These are phyloP conservation scores for Spisula solida DNA, from an alignment of 2,888 invertebrate species.

Conservation along the genomic window DNA sequence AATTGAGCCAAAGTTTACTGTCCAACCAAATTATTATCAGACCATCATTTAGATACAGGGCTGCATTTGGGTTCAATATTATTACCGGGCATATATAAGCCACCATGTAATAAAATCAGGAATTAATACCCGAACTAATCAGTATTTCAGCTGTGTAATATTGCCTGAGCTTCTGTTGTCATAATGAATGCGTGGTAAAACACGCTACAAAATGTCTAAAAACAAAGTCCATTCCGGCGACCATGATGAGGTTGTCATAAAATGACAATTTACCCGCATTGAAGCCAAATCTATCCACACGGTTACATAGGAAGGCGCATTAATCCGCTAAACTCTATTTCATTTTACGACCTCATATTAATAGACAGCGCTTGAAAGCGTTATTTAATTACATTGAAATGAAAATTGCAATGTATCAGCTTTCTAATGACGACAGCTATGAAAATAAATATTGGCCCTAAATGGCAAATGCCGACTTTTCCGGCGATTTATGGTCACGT, in stretches of 20 bases:
- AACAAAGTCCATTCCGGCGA: conserved; percentile 45
- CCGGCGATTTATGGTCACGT: conserved; percentile 30
- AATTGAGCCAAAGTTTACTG: no score
- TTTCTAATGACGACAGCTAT: conserved; percentile 51
- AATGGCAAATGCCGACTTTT: conserved; percentile 40
- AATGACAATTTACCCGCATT: conserved; percentile 57
- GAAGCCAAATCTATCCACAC: neutral
- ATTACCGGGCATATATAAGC: neutral
- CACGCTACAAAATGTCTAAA: conserved; percentile 39
- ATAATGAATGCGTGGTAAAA: conserved; percentile 41
- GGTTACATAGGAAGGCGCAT: conserved; percentile 49
- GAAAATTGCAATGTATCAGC: conserved; percentile 61
- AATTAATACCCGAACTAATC: conserved; percentile 2
- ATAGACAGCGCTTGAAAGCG: conserved; percentile 54
- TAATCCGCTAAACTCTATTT: conserved; percentile 62
- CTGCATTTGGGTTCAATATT: neutral
- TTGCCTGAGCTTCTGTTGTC: neutral
- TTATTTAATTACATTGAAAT: conserved; percentile 67
- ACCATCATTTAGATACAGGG: neutral
- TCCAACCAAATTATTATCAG: no score
- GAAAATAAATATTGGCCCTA: conserved; percentile 62
- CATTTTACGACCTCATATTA: conserved; percentile 64
- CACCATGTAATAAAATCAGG: neutral
- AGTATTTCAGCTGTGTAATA: conserved; percentile 13
- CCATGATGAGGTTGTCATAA: conserved; percentile 54